A percentile compares a stretch with the other conserved stretches of the same genome.
Evolutionary conservation across 92 coral and sea anemone species (phyloP).

Genomic region (Siderastrea siderea): DNA sequence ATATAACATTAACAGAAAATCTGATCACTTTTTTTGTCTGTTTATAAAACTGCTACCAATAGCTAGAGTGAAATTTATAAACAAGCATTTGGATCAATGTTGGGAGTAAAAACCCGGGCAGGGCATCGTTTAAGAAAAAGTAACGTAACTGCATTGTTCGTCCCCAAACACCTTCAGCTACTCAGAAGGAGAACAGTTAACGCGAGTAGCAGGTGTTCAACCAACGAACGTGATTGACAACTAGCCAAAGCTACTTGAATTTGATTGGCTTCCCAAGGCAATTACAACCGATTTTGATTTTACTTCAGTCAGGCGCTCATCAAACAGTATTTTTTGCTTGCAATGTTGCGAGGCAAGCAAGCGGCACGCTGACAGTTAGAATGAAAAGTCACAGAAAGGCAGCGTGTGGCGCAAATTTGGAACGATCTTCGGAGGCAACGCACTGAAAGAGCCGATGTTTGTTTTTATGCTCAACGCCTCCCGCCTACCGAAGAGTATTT

Average conservation of each 20-base stretch:
- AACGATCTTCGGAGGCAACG: background rate
- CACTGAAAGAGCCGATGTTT: conserved; percentile 31
- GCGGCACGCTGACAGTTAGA: conserved; percentile 28
- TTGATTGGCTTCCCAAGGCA: conserved; percentile 90
- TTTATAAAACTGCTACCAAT: background rate
- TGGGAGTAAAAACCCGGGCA: too few relatives aligned
- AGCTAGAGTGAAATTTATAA: background rate
- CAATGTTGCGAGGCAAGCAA: conserved; percentile 47
- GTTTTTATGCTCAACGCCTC: conserved; percentile 34
- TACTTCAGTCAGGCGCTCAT: conserved; percentile 73
- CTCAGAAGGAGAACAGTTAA: background rate
- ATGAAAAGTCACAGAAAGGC: conserved; percentile 1
- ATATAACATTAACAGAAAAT: background rate
- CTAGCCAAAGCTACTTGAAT: conserved; percentile 61
- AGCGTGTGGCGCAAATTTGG: conserved; percentile 35
- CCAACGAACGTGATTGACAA: conserved; percentile 79
- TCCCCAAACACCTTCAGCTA: background rate
- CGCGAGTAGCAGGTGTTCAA: conserved; percentile 71
- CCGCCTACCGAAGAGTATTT: conserved; percentile 64
- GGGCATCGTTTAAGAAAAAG: background rate
- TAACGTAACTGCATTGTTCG: background rate
- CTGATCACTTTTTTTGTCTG: background rate
- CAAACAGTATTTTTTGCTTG: conserved; percentile 81
- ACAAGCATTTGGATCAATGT: background rate
- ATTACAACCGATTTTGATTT: conserved; percentile 83